A percentile compares a stretch with the other conserved stretches of the same genome.
These are phyloP conservation scores for Eupeodes corollae DNA, from an alignment of 1,140 invertebrate genomes.

Conservation along the genomic window DNA sequence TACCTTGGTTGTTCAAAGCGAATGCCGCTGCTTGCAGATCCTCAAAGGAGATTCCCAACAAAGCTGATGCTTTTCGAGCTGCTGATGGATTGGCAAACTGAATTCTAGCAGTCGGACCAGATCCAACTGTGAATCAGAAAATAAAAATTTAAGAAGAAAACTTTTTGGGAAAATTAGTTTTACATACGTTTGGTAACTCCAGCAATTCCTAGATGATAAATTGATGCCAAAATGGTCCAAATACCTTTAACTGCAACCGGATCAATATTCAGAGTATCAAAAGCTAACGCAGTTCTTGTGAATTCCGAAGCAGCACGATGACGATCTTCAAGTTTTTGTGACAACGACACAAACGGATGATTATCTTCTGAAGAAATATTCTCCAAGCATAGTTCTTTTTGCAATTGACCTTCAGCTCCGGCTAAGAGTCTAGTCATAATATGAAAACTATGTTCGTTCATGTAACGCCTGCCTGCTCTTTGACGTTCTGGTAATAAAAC, in stretches of 20 bases:
- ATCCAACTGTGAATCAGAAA: slow-evolving; percentile 16
- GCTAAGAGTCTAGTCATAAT: slow-evolving; percentile 72
- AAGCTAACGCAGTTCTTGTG: slow-evolving; percentile 59
- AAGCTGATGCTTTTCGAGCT: slow-evolving; percentile 67
- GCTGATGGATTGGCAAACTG: slow-evolving; percentile 74
- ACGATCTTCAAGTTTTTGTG: slow-evolving; percentile 70
- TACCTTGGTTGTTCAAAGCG: slow-evolving; percentile 27
- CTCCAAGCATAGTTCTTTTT: slow-evolving; percentile 74
- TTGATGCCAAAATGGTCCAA: slow-evolving; percentile 77
- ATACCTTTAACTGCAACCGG: slow-evolving; percentile 70
- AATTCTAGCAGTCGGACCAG: slow-evolving; percentile 40
- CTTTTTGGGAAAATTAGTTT: not conserved
- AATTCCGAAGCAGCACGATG: slow-evolving; percentile 68
- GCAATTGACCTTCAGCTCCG: slow-evolving; percentile 63
- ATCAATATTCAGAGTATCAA: slow-evolving; percentile 60
- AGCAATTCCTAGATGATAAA: slow-evolving; percentile 84
- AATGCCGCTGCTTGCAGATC: slow-evolving; percentile 47
- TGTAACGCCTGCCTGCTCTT: slow-evolving; percentile 54
- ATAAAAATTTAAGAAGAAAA: not conserved
- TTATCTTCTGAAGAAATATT: slow-evolving; percentile 58
- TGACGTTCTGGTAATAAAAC: slow-evolving; percentile 61
- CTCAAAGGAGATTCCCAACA: slow-evolving; percentile 73
- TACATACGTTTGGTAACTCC: slow-evolving; percentile 55
- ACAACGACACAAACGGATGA: slow-evolving; percentile 66
- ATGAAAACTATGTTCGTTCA: slow-evolving; percentile 67